phyloP scores from a whole-genome alignment of 1,140 invertebrate genomes.

The Drosophila grimshawi region DNA sequence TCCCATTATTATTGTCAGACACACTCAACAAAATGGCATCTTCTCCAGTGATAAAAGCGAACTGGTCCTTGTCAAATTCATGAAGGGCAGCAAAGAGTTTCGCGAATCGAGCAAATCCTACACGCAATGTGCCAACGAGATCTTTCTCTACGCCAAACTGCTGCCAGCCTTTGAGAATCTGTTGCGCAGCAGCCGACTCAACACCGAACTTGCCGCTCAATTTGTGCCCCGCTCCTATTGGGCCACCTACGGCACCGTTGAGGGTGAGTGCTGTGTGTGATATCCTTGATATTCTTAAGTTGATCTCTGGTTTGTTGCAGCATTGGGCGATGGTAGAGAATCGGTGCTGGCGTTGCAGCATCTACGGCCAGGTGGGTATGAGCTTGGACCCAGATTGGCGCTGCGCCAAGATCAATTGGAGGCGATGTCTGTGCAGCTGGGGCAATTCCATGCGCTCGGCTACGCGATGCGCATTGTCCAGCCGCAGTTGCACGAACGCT shows the following conservation, averaged over 20 bases:
- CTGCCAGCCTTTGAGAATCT: constrained; percentile 72
- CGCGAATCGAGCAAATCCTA: constrained; percentile 70
- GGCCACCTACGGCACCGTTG: constrained; percentile 64
- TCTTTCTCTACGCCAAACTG: constrained; percentile 66
- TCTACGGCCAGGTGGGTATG: constrained; percentile 63
- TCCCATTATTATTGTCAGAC: too few relatives aligned
- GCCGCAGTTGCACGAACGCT: constrained; percentile 51
- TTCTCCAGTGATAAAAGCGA: constrained; percentile 18
- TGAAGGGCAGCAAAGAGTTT: constrained; percentile 73
- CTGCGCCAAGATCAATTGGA: constrained; percentile 68
- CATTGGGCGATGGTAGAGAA: constrained; percentile 48
- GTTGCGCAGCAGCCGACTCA: constrained; percentile 53
- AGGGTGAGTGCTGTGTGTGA: constrained; percentile 41
- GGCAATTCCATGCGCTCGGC: constrained; percentile 70
- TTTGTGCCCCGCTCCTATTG: constrained; percentile 62
- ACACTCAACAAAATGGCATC: too few relatives aligned
- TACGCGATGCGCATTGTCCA: constrained; percentile 68
- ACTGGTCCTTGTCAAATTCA: constrained; percentile 74
- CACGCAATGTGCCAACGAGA: constrained; percentile 76
- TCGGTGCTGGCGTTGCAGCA: constrained; percentile 76
- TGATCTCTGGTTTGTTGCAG: constrained; percentile 17
- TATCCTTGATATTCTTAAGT: background rate
- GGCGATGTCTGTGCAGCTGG: constrained; percentile 62
- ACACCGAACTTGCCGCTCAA: constrained; percentile 45
- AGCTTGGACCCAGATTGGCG: constrained; percentile 60